These are phyloP conservation scores for Palythoa heliodiscus DNA, from an alignment of 92 coral and sea anemone species.

Conservation along the genomic window DNA sequence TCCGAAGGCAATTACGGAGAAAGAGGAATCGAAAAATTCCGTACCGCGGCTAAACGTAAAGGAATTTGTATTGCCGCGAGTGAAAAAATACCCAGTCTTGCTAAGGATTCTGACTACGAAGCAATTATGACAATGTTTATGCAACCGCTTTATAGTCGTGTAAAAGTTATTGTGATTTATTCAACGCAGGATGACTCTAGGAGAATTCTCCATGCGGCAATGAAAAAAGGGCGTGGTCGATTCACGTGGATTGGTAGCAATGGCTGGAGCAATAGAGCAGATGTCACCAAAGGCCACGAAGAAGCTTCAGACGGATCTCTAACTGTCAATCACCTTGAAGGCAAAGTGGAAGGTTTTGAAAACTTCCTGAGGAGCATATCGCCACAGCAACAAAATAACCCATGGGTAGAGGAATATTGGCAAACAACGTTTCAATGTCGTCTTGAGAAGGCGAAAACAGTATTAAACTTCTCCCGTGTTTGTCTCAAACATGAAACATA, in stretches of 20 bases:
- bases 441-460: constrained; percentile 51
- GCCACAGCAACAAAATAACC: constrained; percentile 53
- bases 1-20: constrained; percentile 86
- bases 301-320: constrained; percentile 85
- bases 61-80: constrained; percentile 73
- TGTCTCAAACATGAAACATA: constrained; percentile 62
- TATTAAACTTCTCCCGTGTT: constrained; percentile 40
- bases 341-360: constrained; percentile 72
- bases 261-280: constrained; percentile 90
- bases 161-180: constrained; percentile 71
- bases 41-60: constrained; percentile 46
- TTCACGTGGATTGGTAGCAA: constrained; percentile 92
- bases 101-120: constrained; percentile 49
- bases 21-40: constrained; percentile 70
- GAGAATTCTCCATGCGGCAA: constrained; percentile 78
- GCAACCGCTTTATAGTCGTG: constrained; percentile 25
- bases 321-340: constrained; percentile 86
- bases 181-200: constrained; percentile 83
- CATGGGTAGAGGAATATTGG: constrained; percentile 95
- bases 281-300: constrained; percentile 85
- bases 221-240: constrained; percentile 57
- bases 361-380: constrained; percentile 56
- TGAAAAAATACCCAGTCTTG: constrained; percentile 55
- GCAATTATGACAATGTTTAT: constrained; percentile 25
- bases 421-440: constrained; percentile 68